Conservation (phyloP, 2,113 vertebrate species). For the Solea senegalensis region DNA sequence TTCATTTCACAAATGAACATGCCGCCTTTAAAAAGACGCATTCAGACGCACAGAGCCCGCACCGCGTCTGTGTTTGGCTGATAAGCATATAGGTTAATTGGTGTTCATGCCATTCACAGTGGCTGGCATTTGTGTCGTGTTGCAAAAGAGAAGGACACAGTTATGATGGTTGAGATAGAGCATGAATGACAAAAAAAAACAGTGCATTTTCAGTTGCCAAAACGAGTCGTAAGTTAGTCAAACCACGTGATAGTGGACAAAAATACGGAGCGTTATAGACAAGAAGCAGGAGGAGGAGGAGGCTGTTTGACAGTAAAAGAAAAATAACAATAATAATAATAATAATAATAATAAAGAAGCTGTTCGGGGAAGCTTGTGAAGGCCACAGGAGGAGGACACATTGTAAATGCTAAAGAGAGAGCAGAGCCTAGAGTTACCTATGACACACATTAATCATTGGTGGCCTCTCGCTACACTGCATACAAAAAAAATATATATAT, state of each 20-base stretch:
- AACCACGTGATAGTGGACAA: neutral
- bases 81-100: slow-evolving; percentile 56
- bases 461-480: slow-evolving; percentile 55
- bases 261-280: neutral
- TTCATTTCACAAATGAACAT: slow-evolving; percentile 25
- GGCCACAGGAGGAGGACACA: slow-evolving; percentile 51
- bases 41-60: slow-evolving; percentile 9
- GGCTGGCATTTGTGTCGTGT: slow-evolving; percentile 25
- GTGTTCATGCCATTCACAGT: slow-evolving; percentile 23
- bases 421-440: slow-evolving; percentile 58
- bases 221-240: neutral
- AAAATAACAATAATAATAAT: neutral
- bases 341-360: slow-evolving; percentile 34
- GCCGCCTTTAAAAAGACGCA: slow-evolving; percentile 23
- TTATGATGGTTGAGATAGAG: neutral
- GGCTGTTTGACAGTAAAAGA: neutral
- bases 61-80: slow-evolving; percentile 33
- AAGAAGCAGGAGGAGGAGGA: slow-evolving; percentile 16
- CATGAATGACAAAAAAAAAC: neutral
- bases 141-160: slow-evolving; percentile 1
- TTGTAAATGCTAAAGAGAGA: slow-evolving; percentile 69
- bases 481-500: slow-evolving; percentile 38
- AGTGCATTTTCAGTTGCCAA: slow-evolving; percentile 9
- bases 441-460: slow-evolving; percentile 75
- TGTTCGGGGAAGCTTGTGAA: slow-evolving; percentile 24